phyloP scores from a whole-genome alignment of 2,888 invertebrate species.

The Drosophila basisetae region DNA sequence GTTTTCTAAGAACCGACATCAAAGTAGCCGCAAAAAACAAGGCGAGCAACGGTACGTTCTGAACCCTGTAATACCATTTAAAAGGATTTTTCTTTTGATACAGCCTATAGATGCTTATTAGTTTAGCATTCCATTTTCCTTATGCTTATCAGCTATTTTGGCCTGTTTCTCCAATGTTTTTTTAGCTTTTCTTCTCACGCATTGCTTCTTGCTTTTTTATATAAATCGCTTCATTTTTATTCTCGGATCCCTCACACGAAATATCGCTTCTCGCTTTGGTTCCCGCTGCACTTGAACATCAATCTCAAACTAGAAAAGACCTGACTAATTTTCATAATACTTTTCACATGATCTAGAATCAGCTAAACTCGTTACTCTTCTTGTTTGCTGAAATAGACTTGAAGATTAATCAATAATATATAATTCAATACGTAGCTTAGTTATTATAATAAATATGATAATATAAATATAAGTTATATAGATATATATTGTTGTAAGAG shows the following conservation, averaged over 20 bases:
- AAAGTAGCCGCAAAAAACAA: neutral
- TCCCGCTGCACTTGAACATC: slow-evolving; percentile 3
- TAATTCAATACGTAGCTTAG: slow-evolving; percentile 55
- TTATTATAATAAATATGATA: slow-evolving; percentile 23
- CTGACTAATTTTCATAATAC: neutral
- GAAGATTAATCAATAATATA: slow-evolving; percentile 40
- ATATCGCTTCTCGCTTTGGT: neutral
- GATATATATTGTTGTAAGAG: slow-evolving; percentile 18
- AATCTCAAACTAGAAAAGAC: neutral
- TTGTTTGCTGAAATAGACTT: slow-evolving; percentile 62
- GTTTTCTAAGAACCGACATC: neutral
- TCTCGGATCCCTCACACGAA: neutral
- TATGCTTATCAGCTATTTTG: neutral
- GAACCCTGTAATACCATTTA: neutral
- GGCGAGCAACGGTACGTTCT: neutral
- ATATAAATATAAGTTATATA: slow-evolving; percentile 8
- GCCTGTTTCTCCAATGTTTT: neutral
- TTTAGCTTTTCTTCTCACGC: neutral
- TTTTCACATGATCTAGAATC: neutral
- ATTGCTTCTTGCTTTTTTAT: neutral
- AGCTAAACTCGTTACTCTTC: neutral
- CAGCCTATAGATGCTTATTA: too few species aligned
- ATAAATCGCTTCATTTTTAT: neutral
- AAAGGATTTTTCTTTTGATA: neutral
- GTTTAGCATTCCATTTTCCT: neutral